Evolutionary conservation across 2,113 vertebrate genomes (phyloP), one percentile per base, ranked within the genome.

Genomic region (Rhinoptilus africanus): DNA sequence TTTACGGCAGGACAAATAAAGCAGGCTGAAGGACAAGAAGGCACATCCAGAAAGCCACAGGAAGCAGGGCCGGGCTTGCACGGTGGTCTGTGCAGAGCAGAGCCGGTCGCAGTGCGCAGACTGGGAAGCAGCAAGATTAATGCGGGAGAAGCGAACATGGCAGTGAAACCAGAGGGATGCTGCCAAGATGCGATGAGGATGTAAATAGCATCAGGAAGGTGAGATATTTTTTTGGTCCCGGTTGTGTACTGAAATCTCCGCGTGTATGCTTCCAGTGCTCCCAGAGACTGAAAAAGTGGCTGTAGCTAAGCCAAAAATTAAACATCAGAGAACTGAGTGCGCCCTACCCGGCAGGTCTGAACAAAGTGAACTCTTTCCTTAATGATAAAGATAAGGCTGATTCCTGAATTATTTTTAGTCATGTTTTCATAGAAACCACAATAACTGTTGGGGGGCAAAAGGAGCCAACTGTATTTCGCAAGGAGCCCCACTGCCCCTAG

Each of bases 131-230:
- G 53, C 0, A 0, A 73, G 71, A 79, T 86, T 74, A 63, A 94
- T 66, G 62, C 4, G 50, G 81, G 64, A 83, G 78, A 73, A 7
- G 1, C 0, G 3, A 57, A 56, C 10, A 1, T 26, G 57, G 71
- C 81, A 88, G 28, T 21, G 63, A 87, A 88, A 73, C 21, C 63
- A 69, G 26, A 43, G n/a, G 39, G 67, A 45, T 24, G 34, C 32
- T 88, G 87, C 92, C 92, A 94, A 94, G 30, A 45, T 45, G 9
- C 11, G 34, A 66, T 43, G 47, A 90, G 50, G 66, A 88, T 54
- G 47, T 22, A 83, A 89, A 80, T 6, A 66, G 16, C 9, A 10
- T 30, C 15, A 53, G 41, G 57, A 73, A 93, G 66, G 67, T 32
- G 41, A 79, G 68, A 35, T 37, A 22, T 88, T 71, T 76, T 59